A percentile compares a stretch with the other conserved stretches of the same genome.
Evolutionary conservation across 2,797 vertebrate genomes (phyloP).

Genomic region (Chromobotia macracanthus): DNA sequence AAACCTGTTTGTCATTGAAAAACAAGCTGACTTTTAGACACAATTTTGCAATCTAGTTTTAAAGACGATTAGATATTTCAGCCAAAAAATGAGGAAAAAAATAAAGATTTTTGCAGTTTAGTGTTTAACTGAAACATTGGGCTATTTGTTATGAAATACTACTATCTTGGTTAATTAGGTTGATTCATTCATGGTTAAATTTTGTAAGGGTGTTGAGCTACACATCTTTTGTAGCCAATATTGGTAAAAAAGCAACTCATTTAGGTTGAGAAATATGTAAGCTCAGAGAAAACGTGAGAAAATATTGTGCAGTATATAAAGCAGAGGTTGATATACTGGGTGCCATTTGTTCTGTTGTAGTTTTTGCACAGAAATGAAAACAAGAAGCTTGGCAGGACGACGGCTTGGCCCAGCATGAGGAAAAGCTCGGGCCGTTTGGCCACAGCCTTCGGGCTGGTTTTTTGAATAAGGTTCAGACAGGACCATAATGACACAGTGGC

Average conservation of each 20-base stretch:
- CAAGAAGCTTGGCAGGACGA: slow-evolving; percentile 61
- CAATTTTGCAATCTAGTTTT: too few species aligned
- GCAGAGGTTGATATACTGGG: slow-evolving; percentile 56
- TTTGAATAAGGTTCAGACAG: slow-evolving; percentile 79
- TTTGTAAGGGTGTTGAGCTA: too few species aligned
- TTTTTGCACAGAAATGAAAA: slow-evolving; percentile 61
- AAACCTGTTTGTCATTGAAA: too few species aligned
- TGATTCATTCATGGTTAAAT: not conserved
- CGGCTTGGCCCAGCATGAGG: slow-evolving; percentile 43
- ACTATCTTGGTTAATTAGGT: too few species aligned
- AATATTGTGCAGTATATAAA: slow-evolving; percentile 40
- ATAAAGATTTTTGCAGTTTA: too few species aligned
- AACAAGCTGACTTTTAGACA: too few species aligned
- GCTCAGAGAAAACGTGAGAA: slow-evolving; percentile 58
- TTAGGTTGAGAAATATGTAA: slow-evolving; percentile 38
- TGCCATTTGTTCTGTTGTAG: slow-evolving; percentile 67
- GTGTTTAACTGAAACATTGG: too few species aligned
- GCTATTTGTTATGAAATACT: too few species aligned
- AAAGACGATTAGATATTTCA: too few species aligned
- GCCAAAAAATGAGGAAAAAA: too few species aligned
- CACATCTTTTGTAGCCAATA: not conserved
- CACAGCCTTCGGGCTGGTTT: slow-evolving; percentile 64
- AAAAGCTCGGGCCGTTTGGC: slow-evolving; percentile 52
- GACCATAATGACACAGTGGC: slow-evolving; percentile 62
- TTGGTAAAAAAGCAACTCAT: too few species aligned